Evolutionary conservation across 2,797 vertebrate genomes (phyloP), one percentile per base, ranked within the genome.

Genomic region (Siniperca undulata): DNA sequence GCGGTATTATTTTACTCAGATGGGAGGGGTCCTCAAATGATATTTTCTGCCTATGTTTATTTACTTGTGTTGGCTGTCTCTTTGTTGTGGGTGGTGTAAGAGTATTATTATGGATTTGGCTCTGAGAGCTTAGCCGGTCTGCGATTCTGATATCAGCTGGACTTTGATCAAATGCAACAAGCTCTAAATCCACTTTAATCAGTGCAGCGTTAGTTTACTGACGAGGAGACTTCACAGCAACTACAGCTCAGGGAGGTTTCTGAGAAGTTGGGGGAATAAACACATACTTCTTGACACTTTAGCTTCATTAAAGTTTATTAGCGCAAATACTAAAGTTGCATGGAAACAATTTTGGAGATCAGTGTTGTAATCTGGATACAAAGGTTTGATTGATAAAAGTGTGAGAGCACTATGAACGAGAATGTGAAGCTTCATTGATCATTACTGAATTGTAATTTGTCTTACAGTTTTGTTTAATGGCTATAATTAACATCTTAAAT

Each of bases 161-260:
- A 91, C 90, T 93, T 93, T 95, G 93, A 94, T 95, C 90, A 91
- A 91, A 91, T 88, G 90, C 91, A 92, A 89, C 79, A 88, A 89
- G 93, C 91, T 87, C 69, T 77, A 88, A 91, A 93, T 93, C 90
- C 85, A 85, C 89, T 94, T 94, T 93, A 93, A 94, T 94, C 93
- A 86, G 81, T 62, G 48, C 62, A n/a, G 86, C 52, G 74, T 88
- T 87, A 42, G 82, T 90, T 92, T 84, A 88, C 82, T 64, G 80
- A 69, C 76, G 74, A 82, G 82, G 82, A 80, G 67, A 70, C 90
- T 86, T 91, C 85, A 89, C 84, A 91, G 50, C 81, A 58, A 34
- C 58, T 27, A 5, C 56, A 34, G 79, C 77, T 65, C 66, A 40
- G 81, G 70, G 75, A 69, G 27, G 30, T 72, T 77, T 79, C 69